Percentiles rank a stretch among this genome's conserved stretches.
Conservation (phyloP, 2,888 invertebrate species). For the Melieria crassipennis region DNA sequence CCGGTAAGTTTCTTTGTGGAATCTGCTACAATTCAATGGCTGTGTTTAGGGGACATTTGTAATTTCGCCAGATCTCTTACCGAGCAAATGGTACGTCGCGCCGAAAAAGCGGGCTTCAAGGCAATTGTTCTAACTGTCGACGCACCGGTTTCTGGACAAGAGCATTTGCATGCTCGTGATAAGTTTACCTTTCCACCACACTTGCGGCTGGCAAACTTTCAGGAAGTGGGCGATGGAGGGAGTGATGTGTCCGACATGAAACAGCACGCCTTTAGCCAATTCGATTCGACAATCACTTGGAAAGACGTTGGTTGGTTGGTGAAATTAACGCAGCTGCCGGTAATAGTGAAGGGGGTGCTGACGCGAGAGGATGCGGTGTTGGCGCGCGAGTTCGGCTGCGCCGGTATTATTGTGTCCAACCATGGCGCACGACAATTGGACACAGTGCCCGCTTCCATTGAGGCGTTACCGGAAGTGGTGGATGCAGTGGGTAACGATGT, state of each 20-base stretch:
- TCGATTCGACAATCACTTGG: slow-evolving; percentile 87
- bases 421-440: slow-evolving; percentile 87
- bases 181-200: slow-evolving; percentile 84
- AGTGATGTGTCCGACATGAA: slow-evolving; percentile 74
- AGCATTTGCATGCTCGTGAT: slow-evolving; percentile 84
- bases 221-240: slow-evolving; percentile 52
- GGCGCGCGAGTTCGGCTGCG: slow-evolving; percentile 78
- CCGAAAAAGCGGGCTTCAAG: slow-evolving; percentile 85
- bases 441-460: slow-evolving; percentile 82
- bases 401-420: slow-evolving; percentile 89
- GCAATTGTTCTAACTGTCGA: slow-evolving; percentile 90
- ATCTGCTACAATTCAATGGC: neutral
- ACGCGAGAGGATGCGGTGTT: slow-evolving; percentile 85
- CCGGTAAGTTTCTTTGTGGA: slow-evolving; percentile 67
- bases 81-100: slow-evolving; percentile 76
- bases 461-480: slow-evolving; percentile 82
- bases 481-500: slow-evolving; percentile 76
- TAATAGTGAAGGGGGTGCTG: slow-evolving; percentile 87
- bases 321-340: slow-evolving; percentile 79
- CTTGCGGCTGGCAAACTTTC: slow-evolving; percentile 85
- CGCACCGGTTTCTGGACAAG: slow-evolving; percentile 85
- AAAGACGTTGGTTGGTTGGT: slow-evolving; percentile 87
- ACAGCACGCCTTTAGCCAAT: slow-evolving; percentile 79
- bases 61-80: slow-evolving; percentile 71
- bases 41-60: too few species aligned